phyloP scores from a whole-genome alignment of 2,113 vertebrate genomes.

The Sula dactylatra region DNA sequence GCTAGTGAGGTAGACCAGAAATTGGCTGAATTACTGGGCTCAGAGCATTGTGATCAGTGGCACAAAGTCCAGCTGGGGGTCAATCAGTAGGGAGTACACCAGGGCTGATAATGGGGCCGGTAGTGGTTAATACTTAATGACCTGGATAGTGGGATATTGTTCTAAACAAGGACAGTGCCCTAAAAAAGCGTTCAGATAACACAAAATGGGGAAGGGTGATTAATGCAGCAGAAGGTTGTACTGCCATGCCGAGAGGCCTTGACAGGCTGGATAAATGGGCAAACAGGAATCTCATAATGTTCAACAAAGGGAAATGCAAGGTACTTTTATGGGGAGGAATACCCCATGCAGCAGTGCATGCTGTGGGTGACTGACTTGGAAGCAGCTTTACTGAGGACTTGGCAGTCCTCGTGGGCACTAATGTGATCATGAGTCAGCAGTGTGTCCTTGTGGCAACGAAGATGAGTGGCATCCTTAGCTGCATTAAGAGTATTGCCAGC shows the following conservation, averaged over 20 bases:
- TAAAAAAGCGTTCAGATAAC: not conserved
- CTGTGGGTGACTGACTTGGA: not conserved
- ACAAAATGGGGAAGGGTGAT: not conserved
- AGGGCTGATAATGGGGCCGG: not conserved
- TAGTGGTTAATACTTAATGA: not conserved
- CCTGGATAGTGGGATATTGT: not conserved
- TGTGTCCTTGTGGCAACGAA: not conserved
- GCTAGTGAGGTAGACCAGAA: not conserved
- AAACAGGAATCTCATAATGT: not conserved
- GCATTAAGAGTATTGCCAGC: not conserved
- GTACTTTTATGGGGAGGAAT: not conserved
- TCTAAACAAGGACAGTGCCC: not conserved
- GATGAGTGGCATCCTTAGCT: not conserved
- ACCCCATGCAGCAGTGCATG: not conserved
- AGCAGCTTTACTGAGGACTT: not conserved
- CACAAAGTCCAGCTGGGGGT: not conserved
- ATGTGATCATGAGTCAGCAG: not conserved
- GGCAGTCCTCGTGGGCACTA: not conserved
- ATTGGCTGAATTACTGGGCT: fast-evolving
- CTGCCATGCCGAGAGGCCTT: not conserved
- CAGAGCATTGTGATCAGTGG: not conserved
- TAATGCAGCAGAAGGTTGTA: not conserved
- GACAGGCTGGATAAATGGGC: not conserved
- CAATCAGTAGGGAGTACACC: no score
- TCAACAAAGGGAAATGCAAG: not conserved